Percentiles rank a stretch among this genome's conserved stretches.
Conservation (phyloP, 1,140 invertebrate species). For the Brachionus sp. region DNA sequence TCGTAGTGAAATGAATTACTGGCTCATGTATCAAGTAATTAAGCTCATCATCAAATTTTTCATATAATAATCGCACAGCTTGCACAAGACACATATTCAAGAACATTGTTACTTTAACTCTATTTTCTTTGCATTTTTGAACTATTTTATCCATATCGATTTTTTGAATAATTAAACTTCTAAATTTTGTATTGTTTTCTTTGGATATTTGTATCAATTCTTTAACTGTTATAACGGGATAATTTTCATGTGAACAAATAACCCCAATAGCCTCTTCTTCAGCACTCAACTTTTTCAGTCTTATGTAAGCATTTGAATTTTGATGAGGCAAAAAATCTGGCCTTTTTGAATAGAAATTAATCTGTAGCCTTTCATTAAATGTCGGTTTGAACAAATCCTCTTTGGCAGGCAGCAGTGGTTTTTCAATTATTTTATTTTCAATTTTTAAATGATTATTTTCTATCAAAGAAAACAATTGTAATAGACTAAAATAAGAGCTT, state of each 20-base stretch:
- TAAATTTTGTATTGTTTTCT: conserved; percentile 33
- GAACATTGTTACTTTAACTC: conserved; percentile 32
- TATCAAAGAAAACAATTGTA: conserved; percentile 34
- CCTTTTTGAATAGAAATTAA: background rate
- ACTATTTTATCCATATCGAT: background rate
- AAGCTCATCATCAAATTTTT: background rate
- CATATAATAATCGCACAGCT: conserved; percentile 11
- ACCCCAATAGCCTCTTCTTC: background rate
- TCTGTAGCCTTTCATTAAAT: background rate
- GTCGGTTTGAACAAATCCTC: conserved; percentile 22
- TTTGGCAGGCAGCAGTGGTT: background rate
- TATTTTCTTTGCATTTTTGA: conserved; percentile 29
- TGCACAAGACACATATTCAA: conserved; percentile 18
- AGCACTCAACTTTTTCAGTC: background rate
- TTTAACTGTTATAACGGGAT: background rate
- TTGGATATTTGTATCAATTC: conserved; percentile 17
- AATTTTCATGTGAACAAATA: background rate
- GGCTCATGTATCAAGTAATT: background rate
- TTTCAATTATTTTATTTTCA: background rate
- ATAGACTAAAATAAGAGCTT: background rate
- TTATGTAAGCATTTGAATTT: background rate
- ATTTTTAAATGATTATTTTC: conserved; percentile 15
- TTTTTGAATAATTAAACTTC: conserved; percentile 16
- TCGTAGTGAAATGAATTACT: conserved; percentile 11
- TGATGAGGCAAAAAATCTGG: background rate